Conservation (phyloP, 2,113 vertebrate genomes). For the Emberiza fucata region DNA sequence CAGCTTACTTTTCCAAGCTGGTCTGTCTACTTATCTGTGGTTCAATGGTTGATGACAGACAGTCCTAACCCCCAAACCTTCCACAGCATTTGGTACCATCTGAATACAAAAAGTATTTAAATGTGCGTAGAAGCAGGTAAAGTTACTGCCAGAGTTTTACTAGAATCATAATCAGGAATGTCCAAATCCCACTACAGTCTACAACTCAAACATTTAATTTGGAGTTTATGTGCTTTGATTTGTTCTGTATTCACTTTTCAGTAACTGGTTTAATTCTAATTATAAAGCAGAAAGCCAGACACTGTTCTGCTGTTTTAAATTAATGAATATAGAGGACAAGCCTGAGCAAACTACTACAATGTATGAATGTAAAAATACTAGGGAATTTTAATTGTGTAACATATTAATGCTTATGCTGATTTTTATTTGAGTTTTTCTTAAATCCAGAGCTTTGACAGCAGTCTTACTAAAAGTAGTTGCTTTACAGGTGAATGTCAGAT, state of each 20-base stretch:
- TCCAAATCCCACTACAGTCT: not conserved
- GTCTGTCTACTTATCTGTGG: not conserved
- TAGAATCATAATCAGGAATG: not conserved
- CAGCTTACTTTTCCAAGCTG: not conserved
- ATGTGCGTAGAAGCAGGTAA: not conserved
- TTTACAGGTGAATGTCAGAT: not conserved
- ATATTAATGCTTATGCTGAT: not conserved
- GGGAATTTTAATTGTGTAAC: not conserved
- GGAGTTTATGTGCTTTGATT: not conserved
- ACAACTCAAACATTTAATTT: not conserved
- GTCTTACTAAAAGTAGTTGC: not conserved
- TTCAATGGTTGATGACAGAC: not conserved
- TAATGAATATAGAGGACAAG: not conserved
- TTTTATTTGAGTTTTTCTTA: not conserved
- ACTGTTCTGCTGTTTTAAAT: not conserved
- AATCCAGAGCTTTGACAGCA: not conserved
- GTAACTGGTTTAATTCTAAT: not conserved
- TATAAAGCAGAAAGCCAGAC: not conserved
- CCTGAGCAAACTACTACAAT: not conserved
- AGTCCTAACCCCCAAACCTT: not conserved
- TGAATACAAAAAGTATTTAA: not conserved
- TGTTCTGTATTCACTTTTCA: not conserved
- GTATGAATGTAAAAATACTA: not conserved
- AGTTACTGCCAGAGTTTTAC: not conserved
- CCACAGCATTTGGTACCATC: not conserved